A percentile compares a stretch with the other conserved stretches of the same genome.
Conservation (phyloP, 2,888 invertebrate genomes). For the Hemistola chrysoprasaria region DNA sequence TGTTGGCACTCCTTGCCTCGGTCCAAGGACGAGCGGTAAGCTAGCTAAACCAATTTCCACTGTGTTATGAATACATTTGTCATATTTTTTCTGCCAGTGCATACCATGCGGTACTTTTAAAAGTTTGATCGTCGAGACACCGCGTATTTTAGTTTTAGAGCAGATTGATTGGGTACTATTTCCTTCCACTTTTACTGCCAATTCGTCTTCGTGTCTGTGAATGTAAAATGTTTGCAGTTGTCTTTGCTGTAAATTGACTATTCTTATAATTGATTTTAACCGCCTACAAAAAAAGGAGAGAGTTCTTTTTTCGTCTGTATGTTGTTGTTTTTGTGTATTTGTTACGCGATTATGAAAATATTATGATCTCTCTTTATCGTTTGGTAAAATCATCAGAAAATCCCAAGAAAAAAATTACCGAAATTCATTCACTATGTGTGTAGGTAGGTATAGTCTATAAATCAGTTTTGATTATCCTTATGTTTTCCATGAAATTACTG, state of each 20-base stretch:
- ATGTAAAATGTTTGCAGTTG: not conserved
- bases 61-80: slow-evolving; percentile 16
- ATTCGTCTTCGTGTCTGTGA: not conserved
- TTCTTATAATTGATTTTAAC: no score
- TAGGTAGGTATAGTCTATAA: no score
- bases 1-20: slow-evolving; percentile 67
- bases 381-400: no score
- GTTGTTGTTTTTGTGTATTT: no score
- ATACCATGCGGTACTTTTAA: slow-evolving; percentile 28
- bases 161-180: slow-evolving; percentile 2
- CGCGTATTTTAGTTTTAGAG: slow-evolving; percentile 11
- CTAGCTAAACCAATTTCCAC: slow-evolving; percentile 45
- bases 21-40: slow-evolving; percentile 79
- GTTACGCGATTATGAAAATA: no score
- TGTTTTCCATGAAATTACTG: slow-evolving; percentile 2
- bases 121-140: slow-evolving; percentile 32
- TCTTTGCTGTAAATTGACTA: not conserved
- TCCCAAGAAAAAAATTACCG: no score
- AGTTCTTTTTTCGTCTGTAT: no score
- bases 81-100: slow-evolving; percentile 24
- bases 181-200: not conserved
- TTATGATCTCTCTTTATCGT: no score
- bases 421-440: no score
- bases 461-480: no score
- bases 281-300: no score